A percentile compares a stretch with the other conserved stretches of the same genome.
phyloP scores from a whole-genome alignment of 2,888 invertebrate species.

The Drosophila conformis region DNA sequence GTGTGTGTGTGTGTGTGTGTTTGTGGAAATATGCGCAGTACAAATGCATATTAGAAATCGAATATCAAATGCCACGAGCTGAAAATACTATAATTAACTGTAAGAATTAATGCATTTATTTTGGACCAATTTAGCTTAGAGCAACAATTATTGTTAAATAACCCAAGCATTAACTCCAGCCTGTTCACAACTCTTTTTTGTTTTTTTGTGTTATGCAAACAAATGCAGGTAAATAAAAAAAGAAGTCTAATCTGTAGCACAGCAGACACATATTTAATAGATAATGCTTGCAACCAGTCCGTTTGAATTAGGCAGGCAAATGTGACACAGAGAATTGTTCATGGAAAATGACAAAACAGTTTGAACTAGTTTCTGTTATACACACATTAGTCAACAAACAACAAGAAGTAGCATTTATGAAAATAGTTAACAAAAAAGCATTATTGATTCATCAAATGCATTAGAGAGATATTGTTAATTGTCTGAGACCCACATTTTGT shows the following conservation, averaged over 20 bases:
- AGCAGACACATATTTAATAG: background rate
- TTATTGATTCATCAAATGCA: slow-evolving; percentile 21
- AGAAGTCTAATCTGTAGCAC: too few relatives aligned
- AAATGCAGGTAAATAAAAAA: background rate
- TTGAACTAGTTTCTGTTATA: background rate
- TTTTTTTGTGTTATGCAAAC: background rate
- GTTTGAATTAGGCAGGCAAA: background rate
- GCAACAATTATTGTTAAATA: too few relatives aligned
- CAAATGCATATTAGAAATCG: slow-evolving; percentile 15
- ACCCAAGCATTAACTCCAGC: background rate
- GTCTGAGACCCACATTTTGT: background rate
- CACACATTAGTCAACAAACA: background rate
- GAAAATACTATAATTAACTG: background rate
- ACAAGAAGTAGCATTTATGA: background rate
- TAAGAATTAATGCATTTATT: background rate
- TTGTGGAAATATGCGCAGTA: slow-evolving; percentile 22
- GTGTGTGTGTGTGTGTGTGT: background rate
- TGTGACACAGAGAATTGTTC: background rate
- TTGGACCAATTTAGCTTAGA: background rate
- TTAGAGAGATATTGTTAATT: slow-evolving; percentile 48
- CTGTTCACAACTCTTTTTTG: background rate
- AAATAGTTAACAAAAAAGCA: background rate
- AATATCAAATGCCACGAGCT: slow-evolving; percentile 1
- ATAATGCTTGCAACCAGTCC: background rate
- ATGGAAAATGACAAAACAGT: background rate